A percentile compares a stretch with the other conserved stretches of the same genome.
Conservation (phyloP, 1,140 invertebrate genomes). For the Drosophila takahashii region DNA sequence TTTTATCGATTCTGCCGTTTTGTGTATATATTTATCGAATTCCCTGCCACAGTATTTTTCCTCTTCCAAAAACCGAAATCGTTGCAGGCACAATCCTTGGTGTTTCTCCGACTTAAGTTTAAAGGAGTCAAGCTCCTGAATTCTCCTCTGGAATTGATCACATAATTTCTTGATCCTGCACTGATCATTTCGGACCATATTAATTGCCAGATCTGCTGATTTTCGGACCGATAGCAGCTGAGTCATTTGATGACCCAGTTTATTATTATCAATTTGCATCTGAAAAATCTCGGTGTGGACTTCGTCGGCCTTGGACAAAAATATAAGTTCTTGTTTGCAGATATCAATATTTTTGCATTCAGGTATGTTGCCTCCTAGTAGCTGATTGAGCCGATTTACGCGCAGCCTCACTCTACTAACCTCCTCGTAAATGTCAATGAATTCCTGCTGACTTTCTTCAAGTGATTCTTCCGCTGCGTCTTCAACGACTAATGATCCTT, state of each 20-base stretch:
- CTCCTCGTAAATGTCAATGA: conserved; percentile 20
- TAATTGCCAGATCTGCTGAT: conserved; percentile 1
- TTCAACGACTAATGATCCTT: neutral
- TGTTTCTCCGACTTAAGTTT: conserved; percentile 30
- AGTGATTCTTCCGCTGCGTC: conserved; percentile 5
- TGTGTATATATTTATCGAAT: neutral
- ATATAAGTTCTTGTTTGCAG: conserved; percentile 13
- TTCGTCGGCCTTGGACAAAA: neutral
- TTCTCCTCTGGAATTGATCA: neutral
- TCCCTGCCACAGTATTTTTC: conserved; percentile 27
- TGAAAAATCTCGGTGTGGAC: conserved; percentile 20
- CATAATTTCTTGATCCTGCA: conserved; percentile 1
- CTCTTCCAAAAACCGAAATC: conserved; percentile 22
- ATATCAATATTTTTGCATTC: conserved; percentile 26
- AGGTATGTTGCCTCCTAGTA: neutral
- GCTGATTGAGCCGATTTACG: conserved; percentile 14
- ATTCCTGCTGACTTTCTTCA: conserved; percentile 3
- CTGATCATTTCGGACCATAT: neutral
- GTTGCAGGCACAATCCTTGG: conserved; percentile 30
- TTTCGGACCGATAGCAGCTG: conserved; percentile 18
- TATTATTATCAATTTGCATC: conserved; percentile 23
- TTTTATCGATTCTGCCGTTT: rapidly evolving
- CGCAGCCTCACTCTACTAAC: conserved; percentile 2
- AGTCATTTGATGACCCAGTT: conserved; percentile 31
- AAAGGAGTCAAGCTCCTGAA: conserved; percentile 42